Conservation (phyloP, 1,140 invertebrate species). For the Temnothorax longispinosus region DNA sequence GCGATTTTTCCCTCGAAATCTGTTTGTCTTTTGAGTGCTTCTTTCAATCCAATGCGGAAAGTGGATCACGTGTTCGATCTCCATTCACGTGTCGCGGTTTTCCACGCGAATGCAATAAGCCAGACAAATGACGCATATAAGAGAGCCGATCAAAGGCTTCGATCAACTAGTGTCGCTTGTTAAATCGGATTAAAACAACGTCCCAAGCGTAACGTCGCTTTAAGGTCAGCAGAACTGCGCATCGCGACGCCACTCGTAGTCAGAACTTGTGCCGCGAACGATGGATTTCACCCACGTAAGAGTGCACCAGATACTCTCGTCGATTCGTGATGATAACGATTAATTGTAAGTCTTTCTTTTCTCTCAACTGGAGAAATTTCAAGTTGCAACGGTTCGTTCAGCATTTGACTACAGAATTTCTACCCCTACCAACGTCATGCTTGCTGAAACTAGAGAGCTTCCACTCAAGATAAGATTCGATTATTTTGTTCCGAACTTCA, state of each 20-base stretch:
- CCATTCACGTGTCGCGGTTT: constrained; percentile 62
- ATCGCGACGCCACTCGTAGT: constrained; percentile 70
- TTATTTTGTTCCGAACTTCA: no score
- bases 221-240: constrained; percentile 78
- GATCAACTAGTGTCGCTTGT: constrained; percentile 58
- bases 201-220: constrained; percentile 55
- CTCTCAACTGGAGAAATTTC: no score
- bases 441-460: no score
- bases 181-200: constrained; percentile 62
- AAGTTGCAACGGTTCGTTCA: no score
- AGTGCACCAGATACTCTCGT: constrained; percentile 76
- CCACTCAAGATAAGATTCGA: no score
- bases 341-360: no score
- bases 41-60: neutral
- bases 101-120: constrained; percentile 72
- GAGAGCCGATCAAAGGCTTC: constrained; percentile 76
- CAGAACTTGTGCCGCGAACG: constrained; percentile 68
- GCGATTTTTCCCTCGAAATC: neutral
- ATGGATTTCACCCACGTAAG: constrained; percentile 82
- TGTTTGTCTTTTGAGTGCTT: neutral
- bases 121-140: constrained; percentile 67
- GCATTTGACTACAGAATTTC: no score
- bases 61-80: neutral
- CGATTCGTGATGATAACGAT: neutral
- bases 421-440: no score